These are phyloP conservation scores for Antheraea yamamai DNA, from an alignment of 2,888 invertebrate species.

Conservation along the genomic window DNA sequence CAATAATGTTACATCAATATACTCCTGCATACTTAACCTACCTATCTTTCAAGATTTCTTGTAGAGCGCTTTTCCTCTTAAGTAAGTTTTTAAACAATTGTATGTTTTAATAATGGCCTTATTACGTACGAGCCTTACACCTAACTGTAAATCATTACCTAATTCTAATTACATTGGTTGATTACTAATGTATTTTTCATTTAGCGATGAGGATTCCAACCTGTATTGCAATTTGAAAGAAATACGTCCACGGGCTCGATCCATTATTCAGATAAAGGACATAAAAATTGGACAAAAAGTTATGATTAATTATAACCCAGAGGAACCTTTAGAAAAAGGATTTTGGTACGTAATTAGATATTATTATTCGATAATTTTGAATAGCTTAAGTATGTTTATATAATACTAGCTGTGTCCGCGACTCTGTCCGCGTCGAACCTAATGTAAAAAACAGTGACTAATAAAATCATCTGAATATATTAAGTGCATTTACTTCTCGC, in stretches of 20 bases:
- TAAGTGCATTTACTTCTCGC: too few relatives aligned
- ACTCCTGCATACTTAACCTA: too few relatives aligned
- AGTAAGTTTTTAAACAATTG: background rate
- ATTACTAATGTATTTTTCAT: background rate
- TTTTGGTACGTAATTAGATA: constrained; percentile 81
- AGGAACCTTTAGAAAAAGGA: constrained; percentile 85
- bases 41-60: too few relatives aligned
- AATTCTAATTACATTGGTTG: background rate
- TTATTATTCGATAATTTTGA: background rate
- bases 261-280: constrained; percentile 74
- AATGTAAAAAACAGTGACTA: too few relatives aligned
- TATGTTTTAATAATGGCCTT: background rate
- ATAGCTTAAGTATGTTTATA: background rate
- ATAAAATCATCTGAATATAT: too few relatives aligned
- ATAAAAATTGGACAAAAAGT: constrained; percentile 83
- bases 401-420: background rate
- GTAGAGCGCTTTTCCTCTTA: background rate
- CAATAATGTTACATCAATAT: too few relatives aligned
- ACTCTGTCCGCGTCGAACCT: too few relatives aligned
- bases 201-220: constrained; percentile 61
- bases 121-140: background rate
- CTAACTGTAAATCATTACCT: background rate
- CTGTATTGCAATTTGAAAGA: constrained; percentile 71
- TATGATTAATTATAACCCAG: constrained; percentile 89
- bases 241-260: constrained; percentile 86